Percentiles rank a stretch among this genome's conserved stretches.
Evolutionary conservation across 2,888 invertebrate genomes (phyloP).

Genomic region (Drosophila planitibia): DNA sequence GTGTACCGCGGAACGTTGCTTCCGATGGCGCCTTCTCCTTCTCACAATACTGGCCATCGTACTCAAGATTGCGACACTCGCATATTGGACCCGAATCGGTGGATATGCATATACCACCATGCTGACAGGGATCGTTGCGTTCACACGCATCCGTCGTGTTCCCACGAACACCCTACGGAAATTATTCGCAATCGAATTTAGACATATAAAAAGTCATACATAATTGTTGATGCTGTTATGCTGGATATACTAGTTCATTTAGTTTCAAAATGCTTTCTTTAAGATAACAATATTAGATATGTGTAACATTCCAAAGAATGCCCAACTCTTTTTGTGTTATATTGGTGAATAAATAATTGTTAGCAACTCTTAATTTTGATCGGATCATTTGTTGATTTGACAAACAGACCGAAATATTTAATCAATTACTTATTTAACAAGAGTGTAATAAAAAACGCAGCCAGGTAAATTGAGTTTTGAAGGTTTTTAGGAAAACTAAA

Average conservation of each 20-base stretch:
- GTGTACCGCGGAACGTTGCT: conserved; percentile 96
- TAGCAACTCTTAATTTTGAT: not conserved
- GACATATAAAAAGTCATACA: too few relatives aligned
- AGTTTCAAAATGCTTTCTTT: not conserved
- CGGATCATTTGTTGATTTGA: not conserved
- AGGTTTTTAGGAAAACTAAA: not conserved
- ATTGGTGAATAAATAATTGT: not conserved
- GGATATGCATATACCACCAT: conserved; percentile 97
- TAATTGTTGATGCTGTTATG: not conserved
- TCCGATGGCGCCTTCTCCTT: conserved; percentile 97
- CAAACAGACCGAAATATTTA: not conserved
- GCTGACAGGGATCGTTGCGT: conserved; percentile 95
- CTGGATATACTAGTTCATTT: not conserved
- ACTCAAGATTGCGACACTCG: conserved; percentile 97
- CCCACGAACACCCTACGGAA: conserved; percentile 73
- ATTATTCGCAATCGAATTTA: not conserved
- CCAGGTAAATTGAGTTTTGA: not conserved
- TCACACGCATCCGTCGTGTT: conserved; percentile 94
- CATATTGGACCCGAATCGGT: conserved; percentile 97
- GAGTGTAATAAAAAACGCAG: not conserved
- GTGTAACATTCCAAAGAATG: not conserved
- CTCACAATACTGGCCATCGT: conserved; percentile 97
- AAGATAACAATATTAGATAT: not conserved
- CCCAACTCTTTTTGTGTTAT: not conserved
- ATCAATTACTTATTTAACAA: not conserved